These are phyloP conservation scores for Nylanderia fulva DNA, from an alignment of 1,140 invertebrate genomes.

Conservation along the genomic window DNA sequence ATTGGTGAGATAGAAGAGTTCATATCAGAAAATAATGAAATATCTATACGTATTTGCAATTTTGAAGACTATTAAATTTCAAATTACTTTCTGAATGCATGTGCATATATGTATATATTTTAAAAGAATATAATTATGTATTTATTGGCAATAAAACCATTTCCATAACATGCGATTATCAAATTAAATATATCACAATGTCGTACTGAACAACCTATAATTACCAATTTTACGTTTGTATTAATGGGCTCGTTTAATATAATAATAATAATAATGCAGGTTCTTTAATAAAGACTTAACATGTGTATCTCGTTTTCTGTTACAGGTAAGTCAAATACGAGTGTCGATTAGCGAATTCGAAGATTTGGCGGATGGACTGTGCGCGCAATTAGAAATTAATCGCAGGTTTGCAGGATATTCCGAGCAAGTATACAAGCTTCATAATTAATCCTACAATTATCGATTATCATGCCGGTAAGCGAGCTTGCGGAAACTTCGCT, in stretches of 20 bases:
- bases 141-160: not conserved
- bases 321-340: slow-evolving; percentile 69
- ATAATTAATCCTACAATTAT: slow-evolving; percentile 82
- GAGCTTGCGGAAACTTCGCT: slow-evolving; percentile 64
- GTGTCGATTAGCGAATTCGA: slow-evolving; percentile 1
- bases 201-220: not conserved
- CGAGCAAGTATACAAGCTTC: slow-evolving; percentile 64
- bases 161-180: not conserved
- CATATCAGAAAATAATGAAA: not conserved
- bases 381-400: slow-evolving; percentile 68
- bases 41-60: not conserved
- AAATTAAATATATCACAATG: not conserved
- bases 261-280: not conserved
- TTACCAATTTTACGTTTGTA: not conserved
- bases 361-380: not conserved
- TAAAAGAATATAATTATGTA: not conserved
- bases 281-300: slow-evolving; percentile 34
- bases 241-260: not conserved
- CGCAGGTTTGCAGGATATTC: slow-evolving; percentile 5
- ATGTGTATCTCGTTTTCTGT: slow-evolving; percentile 62
- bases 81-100: not conserved
- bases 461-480: slow-evolving; percentile 72
- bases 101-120: not conserved
- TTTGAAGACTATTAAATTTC: not conserved
- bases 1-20: not conserved